Evolutionary conservation across 1,140 invertebrate species (phyloP).

Genomic region (Chelonus insularis): DNA sequence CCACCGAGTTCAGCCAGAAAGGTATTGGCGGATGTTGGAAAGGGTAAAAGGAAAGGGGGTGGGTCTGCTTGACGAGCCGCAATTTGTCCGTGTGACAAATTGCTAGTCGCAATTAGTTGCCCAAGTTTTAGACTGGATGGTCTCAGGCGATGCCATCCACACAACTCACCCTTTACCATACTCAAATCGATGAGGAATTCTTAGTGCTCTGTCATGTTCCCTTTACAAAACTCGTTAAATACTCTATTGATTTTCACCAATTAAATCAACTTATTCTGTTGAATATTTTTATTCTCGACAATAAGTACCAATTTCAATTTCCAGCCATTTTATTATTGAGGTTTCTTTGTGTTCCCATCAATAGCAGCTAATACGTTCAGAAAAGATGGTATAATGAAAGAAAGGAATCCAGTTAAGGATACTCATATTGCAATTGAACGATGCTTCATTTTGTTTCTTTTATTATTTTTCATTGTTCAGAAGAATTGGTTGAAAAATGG

Average conservation of each 20-base stretch:
- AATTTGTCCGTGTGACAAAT: conserved; percentile 53
- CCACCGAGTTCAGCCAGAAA: neutral
- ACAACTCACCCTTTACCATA: neutral
- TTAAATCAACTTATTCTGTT: neutral
- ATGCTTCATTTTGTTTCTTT: no score
- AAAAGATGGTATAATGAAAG: no score
- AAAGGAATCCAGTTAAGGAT: no score
- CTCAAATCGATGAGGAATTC: neutral
- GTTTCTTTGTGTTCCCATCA: neutral
- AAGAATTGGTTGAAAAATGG: no score
- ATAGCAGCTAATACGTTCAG: no score
- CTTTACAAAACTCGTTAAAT: neutral
- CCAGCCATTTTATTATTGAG: neutral
- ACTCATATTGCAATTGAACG: no score
- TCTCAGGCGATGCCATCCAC: conserved; percentile 13
- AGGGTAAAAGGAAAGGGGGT: neutral
- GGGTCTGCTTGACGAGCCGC: conserved; percentile 44
- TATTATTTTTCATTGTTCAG: no score
- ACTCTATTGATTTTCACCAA: neutral
- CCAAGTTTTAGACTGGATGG: conserved; percentile 41
- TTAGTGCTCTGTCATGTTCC: neutral
- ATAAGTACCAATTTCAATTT: neutral
- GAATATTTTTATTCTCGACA: neutral
- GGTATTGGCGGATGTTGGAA: conserved; percentile 12
- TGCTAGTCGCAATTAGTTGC: conserved; percentile 53